Conservation (phyloP, 2,797 vertebrate species). For the Cynopterus sphinx region DNA sequence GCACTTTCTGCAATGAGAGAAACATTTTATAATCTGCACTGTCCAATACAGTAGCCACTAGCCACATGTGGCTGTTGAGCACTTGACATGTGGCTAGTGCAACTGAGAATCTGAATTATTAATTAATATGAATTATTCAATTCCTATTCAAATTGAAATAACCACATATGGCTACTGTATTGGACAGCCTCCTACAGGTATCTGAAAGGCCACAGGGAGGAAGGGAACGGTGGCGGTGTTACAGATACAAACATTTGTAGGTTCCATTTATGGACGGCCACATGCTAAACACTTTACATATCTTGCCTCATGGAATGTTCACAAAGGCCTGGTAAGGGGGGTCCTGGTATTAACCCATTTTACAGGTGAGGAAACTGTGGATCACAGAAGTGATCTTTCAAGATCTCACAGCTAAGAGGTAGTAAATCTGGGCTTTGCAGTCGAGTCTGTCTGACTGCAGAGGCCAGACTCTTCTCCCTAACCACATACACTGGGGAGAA, state of each 20-base stretch:
- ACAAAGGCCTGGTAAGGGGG: background rate
- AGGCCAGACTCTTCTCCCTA: background rate
- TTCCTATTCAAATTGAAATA: background rate
- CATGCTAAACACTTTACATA: background rate
- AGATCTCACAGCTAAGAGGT: background rate
- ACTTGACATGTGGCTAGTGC: background rate
- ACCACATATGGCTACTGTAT: background rate
- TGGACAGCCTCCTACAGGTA: background rate
- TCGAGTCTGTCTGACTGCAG: background rate
- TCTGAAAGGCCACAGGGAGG: background rate
- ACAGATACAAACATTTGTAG: background rate
- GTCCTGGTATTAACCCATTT: background rate
- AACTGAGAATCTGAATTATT: background rate
- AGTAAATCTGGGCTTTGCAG: background rate
- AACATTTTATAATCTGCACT: background rate
- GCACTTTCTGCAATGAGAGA: background rate
- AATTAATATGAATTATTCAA: background rate
- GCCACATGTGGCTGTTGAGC: background rate
- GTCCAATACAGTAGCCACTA: background rate
- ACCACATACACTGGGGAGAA: background rate
- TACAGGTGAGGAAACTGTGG: background rate
- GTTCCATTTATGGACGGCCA: background rate
- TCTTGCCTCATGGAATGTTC: background rate
- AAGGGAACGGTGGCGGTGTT: background rate
- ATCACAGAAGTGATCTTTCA: background rate